Base-by-base conservation (phyloP, 2,113 vertebrate species). In the Psilopsiagon aymara region DNA sequence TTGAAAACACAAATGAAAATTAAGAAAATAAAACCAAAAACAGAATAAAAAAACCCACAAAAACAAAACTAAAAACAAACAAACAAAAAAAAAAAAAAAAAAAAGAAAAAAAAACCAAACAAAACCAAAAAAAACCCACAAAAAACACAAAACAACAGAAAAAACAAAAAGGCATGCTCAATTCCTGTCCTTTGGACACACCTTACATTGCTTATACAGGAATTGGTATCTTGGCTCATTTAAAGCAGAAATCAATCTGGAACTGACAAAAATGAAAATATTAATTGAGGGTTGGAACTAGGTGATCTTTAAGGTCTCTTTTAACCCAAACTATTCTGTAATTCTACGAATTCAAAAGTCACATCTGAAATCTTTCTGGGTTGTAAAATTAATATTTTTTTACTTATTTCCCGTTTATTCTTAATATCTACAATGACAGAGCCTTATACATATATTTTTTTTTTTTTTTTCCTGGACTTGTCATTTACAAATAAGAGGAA, bases 181-280 rank as follows among this genome's bases (percentile, higher is more conserved):
- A 53, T 75, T 75, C 31, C 31, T 69, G 24, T 3, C 13, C 69
- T 86, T 88, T 7, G 1, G n/a, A 59, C 7, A 67, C 0, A 0
- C 1, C 63, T 92, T 31, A 31, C 4, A 13, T 28, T 70, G 31
- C 24, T 77, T 9, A 5, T 33, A 69, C 2, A 73, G 33, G 71
- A 82, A 66, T 33, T 44, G 29, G 19, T 10, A 13, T 63, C 39
- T 55, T 60, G 24, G 57, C 47, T 51, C 12, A 7, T 1, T 75
- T 60, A 69, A 83, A 49, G 16, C 10, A 86, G 33, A 80, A 86
- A 82, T 23, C 9, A 75, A 17, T 43, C 47, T 23, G 62, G 53
- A 81, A 7, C 24, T 5, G 35, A 70, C 35, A 46, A 82, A 53
- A 57, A 9, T 1, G 1, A 14, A 76, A 82, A 82, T 21, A 73